A percentile compares a stretch with the other conserved stretches of the same genome.
These are phyloP conservation scores for Euplagia quadripunctaria DNA, from an alignment of 2,888 invertebrate species.

Conservation along the genomic window DNA sequence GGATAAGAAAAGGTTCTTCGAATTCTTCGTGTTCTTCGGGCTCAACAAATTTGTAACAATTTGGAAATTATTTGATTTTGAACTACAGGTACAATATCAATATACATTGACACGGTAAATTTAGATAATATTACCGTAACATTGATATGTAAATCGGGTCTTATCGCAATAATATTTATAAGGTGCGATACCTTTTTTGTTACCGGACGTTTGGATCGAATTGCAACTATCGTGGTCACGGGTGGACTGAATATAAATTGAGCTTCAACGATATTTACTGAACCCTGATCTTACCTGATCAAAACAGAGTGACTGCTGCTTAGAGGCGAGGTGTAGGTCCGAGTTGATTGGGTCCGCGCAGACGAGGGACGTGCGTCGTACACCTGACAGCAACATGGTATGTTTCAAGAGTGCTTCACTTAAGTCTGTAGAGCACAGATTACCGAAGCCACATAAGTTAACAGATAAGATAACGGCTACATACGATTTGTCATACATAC, in stretches of 20 bases:
- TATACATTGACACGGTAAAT: no score
- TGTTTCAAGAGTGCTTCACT: conserved; percentile 60
- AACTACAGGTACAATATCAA: no score
- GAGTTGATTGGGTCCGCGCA: conserved; percentile 56
- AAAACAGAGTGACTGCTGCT: conserved; percentile 49
- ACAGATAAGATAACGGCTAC: conserved; percentile 78
- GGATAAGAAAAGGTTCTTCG: no score
- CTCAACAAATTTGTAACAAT: no score
- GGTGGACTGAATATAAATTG: not conserved
- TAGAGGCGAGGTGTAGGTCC: conserved; percentile 46
- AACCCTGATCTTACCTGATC: conserved; percentile 63
- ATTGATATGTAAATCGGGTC: no score
- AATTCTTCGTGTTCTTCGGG: no score
- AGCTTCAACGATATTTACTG: not conserved
- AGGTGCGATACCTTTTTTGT: no score
- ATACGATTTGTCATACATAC: conserved; percentile 62
- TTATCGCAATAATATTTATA: no score
- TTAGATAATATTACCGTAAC: no score
- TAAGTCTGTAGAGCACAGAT: conserved; percentile 61
- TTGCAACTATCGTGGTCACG: not conserved
- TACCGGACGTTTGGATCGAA: no score
- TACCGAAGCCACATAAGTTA: conserved; percentile 65
- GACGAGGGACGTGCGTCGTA: conserved; percentile 71
- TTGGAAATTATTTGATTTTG: no score
- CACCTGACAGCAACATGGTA: conserved; percentile 81